Conservation (phyloP, 37 sponge, comb jelly and placozoan species). For the Ianthella basta region DNA sequence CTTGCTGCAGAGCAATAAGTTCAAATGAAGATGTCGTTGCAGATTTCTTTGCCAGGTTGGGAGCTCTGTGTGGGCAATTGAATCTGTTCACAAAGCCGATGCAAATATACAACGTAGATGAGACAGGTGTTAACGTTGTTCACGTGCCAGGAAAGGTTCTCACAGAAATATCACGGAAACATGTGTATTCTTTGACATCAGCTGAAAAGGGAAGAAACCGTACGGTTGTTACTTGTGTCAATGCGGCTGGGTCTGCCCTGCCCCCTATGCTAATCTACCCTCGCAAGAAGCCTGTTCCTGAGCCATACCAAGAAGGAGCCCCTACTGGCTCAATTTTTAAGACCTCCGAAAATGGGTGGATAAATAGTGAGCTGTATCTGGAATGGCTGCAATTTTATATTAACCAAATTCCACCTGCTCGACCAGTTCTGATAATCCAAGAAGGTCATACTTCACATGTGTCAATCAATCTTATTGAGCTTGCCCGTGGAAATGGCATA, state of each 20-base stretch:
- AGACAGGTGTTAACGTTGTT: constrained; percentile 39
- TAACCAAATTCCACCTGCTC: constrained; percentile 47
- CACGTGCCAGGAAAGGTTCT: constrained; percentile 45
- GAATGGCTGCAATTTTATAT: constrained; percentile 67
- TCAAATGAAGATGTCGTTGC: constrained; percentile 36
- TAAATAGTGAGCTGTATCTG: constrained; percentile 46
- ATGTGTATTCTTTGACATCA: constrained; percentile 54
- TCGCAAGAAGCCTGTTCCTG: constrained; percentile 48
- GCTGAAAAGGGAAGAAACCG: constrained; percentile 63
- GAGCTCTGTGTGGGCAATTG: constrained; percentile 32
- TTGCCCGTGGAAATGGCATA: constrained; percentile 54
- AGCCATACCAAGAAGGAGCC: constrained; percentile 43
- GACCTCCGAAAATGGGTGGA: constrained; percentile 66
- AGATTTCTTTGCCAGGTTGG: constrained; percentile 47
- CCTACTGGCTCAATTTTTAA: constrained; percentile 49
- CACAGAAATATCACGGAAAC: constrained; percentile 21
- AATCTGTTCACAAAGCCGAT: constrained; percentile 49
- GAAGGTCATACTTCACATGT: constrained; percentile 73
- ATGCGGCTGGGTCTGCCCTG: constrained; percentile 53
- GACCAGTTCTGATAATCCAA: constrained; percentile 51
- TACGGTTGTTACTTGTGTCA: constrained; percentile 59
- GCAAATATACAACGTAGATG: constrained; percentile 51
- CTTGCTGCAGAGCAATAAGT: constrained; percentile 13
- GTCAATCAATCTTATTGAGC: constrained; percentile 59
- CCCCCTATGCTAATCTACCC: constrained; percentile 69